phyloP scores from a whole-genome alignment of 2,797 vertebrate genomes.

The Capromys pilorides region DNA sequence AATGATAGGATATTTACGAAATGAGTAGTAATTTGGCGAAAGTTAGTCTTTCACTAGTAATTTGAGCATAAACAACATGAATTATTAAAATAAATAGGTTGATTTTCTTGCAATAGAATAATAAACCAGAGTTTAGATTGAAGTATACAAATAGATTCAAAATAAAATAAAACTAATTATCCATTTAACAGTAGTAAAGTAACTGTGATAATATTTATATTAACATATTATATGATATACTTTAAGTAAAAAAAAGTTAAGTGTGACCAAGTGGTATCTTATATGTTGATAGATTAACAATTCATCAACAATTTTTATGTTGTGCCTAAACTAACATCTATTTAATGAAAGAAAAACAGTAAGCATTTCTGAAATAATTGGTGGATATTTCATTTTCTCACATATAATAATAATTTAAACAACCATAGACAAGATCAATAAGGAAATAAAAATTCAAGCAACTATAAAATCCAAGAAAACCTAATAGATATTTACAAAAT shows the following conservation, averaged over 20 bases:
- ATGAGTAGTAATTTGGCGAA: neutral
- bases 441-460: slow-evolving; percentile 23
- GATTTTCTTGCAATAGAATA: neutral
- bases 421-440: neutral
- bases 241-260: neutral
- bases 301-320: neutral
- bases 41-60: neutral
- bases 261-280: neutral
- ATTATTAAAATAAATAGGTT: neutral
- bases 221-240: neutral
- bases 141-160: neutral
- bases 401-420: neutral
- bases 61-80: neutral
- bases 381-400: neutral
- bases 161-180: neutral
- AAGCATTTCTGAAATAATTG: neutral
- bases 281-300: neutral
- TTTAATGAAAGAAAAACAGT: neutral
- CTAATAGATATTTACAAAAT: neutral
- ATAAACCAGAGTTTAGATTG: neutral
- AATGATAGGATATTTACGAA: neutral
- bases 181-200: neutral
- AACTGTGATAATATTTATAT: neutral
- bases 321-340: neutral
- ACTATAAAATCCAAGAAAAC: neutral